These are phyloP conservation scores for Calameuta filiformis DNA, from an alignment of 2,888 invertebrate species.

Conservation along the genomic window DNA sequence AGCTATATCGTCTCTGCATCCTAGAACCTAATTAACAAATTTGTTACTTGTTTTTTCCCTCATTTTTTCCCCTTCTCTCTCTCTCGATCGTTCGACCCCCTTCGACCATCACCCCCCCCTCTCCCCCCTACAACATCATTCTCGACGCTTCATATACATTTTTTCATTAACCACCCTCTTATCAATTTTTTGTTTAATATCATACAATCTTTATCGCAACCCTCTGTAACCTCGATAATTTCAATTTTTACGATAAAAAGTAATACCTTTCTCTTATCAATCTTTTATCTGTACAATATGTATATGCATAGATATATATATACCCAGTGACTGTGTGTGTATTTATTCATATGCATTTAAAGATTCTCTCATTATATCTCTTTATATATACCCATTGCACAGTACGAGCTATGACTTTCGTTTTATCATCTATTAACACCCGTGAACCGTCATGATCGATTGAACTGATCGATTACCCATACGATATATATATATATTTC, in stretches of 20 bases:
- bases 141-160: neutral
- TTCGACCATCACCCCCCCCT: too few species aligned
- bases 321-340: conserved; percentile 33
- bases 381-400: neutral
- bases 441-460: neutral
- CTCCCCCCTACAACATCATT: neutral
- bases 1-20: conserved; percentile 56
- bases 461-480: neutral
- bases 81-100: neutral
- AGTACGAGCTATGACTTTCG: neutral
- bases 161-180: neutral
- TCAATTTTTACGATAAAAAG: too few species aligned
- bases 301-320: neutral
- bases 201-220: too few species aligned
- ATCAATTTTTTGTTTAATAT: neutral
- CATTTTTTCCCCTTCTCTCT: neutral
- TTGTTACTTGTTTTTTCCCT: conserved; percentile 8
- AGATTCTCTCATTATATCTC: conserved; percentile 12
- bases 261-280: neutral
- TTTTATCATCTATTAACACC: neutral
- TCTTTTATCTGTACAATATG: neutral
- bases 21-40: conserved; percentile 58
- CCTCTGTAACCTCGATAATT: too few species aligned
- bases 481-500: conserved; percentile 14
- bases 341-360: conserved; percentile 30